Base-by-base conservation (phyloP, 2,113 vertebrate species). In the Dicrurus megarhynchus region DNA sequence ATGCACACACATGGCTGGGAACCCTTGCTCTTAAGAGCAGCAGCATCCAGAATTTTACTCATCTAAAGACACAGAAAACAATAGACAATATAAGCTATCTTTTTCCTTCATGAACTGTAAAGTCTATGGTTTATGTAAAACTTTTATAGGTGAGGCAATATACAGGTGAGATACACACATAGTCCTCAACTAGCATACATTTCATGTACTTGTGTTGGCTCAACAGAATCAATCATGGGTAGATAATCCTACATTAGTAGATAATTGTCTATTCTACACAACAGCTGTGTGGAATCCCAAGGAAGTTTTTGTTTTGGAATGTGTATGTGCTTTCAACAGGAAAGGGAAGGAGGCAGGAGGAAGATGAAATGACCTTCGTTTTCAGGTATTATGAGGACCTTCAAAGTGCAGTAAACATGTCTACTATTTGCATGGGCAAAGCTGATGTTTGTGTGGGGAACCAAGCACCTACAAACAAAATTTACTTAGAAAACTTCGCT, bases 271-370 rank as follows among this genome's bases (percentile, higher is more conserved):
- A 9, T 35, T 41, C 6, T 33, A 55, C 10, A 8, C 4, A 55
- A 50, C 13, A 49, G 5, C 3, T 76, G 4, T 41, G 23, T 68
- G 26, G 8, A 75, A 23, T n/a, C 24, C 2, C 49, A 47, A 2
- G 3, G 5, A 55, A 60, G 3, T 63, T 49, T 75, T 79, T 9
- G 32, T 3, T 61, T 37, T 68, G 23, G 35, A 20, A 6, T 80
- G 6, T 17, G 2, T 16, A 9, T 1, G 0, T 56, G 1, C 6
- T 33, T 64, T 39, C 6, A 60, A 16, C 3, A 26, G 7, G 14
- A 82, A 59, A 50, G 4, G 15, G 22, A 85, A 69, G 9, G 42
- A 3, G 2, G 2, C 2, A 44, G 19, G 32, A 75, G 23, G 16
- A 59, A 52, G 8, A 70, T 35, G 9, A 46, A 28, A 49, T 15